Evolutionary conservation across 2,797 vertebrate genomes (phyloP).

Genomic region (Oreortyx pictus): DNA sequence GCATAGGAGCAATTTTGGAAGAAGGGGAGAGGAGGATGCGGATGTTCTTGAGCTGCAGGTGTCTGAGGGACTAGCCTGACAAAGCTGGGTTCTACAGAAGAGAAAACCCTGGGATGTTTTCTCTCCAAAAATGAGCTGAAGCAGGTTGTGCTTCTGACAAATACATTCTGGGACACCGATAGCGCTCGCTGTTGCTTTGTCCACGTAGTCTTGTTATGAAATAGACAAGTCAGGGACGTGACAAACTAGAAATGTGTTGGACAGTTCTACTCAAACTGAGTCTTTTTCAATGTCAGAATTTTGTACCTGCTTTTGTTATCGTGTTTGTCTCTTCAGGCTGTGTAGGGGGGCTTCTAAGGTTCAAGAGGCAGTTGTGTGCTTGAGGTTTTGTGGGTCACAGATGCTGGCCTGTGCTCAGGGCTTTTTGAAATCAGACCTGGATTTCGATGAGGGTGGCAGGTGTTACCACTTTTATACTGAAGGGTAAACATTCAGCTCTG

Average conservation of each 20-base stretch:
- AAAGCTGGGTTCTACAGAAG: neutral
- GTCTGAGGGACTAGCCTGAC: neutral
- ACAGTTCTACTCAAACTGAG: neutral
- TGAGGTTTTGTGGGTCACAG: neutral
- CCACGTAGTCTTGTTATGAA: neutral
- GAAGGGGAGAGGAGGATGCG: neutral
- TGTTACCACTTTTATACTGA: neutral
- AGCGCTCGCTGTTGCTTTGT: neutral
- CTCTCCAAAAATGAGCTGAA: neutral
- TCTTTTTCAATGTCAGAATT: neutral
- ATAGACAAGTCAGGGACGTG: too few relatives aligned
- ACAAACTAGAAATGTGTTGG: neutral
- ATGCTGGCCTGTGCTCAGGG: neutral
- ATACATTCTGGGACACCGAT: neutral
- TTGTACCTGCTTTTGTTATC: neutral
- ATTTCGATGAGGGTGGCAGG: neutral
- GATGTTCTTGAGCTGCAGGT: neutral
- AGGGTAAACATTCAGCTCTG: neutral
- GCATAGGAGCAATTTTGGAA: neutral
- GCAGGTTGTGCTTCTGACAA: neutral
- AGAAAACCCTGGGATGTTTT: neutral
- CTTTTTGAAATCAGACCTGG: neutral
- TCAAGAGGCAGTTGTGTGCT: neutral
- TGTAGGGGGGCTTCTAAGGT: neutral
- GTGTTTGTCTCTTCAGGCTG: neutral